Evolutionary conservation across 2,888 invertebrate species (phyloP).

Genomic region (Oxystoma pomonae): DNA sequence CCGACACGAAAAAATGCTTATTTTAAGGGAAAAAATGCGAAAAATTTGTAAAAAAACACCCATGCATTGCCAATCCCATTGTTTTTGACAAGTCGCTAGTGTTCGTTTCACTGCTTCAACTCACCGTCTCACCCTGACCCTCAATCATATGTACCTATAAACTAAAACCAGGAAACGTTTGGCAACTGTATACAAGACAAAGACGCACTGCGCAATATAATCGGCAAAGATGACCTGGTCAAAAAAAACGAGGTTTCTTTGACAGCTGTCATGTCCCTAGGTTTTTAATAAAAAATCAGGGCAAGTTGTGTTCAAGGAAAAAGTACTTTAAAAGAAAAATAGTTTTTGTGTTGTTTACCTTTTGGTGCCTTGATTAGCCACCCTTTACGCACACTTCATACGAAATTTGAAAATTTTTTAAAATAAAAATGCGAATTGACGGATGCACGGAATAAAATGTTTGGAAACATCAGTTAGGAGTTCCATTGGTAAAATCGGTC

Average conservation of each 20-base stretch:
- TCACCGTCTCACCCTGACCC: neutral
- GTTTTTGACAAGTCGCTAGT: neutral
- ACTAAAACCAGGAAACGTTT: neutral
- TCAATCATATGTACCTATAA: too few relatives aligned
- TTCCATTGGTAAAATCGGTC: too few relatives aligned
- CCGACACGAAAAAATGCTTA: slow-evolving; percentile 32
- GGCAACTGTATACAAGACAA: too few relatives aligned
- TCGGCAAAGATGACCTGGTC: too few relatives aligned
- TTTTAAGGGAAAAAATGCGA: slow-evolving; percentile 18
- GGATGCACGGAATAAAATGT: too few relatives aligned
- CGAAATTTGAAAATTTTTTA: slow-evolving; percentile 41
- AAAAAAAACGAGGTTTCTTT: too few relatives aligned
- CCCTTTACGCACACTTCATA: slow-evolving; percentile 61
- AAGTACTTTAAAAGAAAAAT: neutral
- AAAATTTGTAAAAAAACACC: slow-evolving; percentile 10
- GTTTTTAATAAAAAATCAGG: too few relatives aligned
- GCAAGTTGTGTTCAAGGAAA: neutral
- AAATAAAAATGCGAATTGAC: too few relatives aligned
- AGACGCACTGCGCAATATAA: too few relatives aligned
- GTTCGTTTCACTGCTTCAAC: neutral
- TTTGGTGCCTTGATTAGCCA: slow-evolving; percentile 85
- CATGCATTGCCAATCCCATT: neutral
- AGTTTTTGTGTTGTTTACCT: slow-evolving; percentile 52
- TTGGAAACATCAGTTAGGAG: too few relatives aligned
- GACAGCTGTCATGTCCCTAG: neutral